A percentile compares a stretch with the other conserved stretches of the same genome.
phyloP scores from a whole-genome alignment of 2,888 invertebrate genomes.

The Tryphoninae sp. region DNA sequence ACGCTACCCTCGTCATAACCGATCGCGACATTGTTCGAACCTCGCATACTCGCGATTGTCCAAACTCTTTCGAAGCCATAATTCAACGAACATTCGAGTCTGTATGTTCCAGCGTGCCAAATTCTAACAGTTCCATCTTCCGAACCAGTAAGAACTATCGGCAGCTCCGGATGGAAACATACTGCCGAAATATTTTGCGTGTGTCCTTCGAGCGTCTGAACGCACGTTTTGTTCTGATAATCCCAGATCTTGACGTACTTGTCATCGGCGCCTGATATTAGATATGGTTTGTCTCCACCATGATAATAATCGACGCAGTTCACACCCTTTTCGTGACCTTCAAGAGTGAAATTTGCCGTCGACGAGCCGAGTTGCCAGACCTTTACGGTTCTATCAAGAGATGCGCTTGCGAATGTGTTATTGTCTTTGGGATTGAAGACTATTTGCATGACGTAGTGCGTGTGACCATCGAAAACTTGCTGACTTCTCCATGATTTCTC shows the following conservation, averaged over 20 bases:
- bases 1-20: constrained; percentile 99
- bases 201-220: constrained; percentile 98
- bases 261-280: constrained; percentile 99
- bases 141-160: constrained; percentile 97
- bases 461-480: constrained; percentile 99
- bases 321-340: constrained; percentile 99
- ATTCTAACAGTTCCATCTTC: constrained; percentile 99
- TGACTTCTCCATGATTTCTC: constrained; percentile 99
- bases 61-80: constrained; percentile 99
- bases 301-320: constrained; percentile 99
- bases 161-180: constrained; percentile 98
- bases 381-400: constrained; percentile 98
- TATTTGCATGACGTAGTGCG: constrained; percentile 99
- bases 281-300: constrained; percentile 99
- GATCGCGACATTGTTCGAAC: constrained; percentile 97
- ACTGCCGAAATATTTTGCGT: constrained; percentile 98
- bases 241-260: constrained; percentile 99
- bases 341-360: constrained; percentile 98
- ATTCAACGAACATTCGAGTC: constrained; percentile 97
- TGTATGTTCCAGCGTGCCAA: constrained; percentile 99
- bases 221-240: constrained; percentile 99
- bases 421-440: constrained; percentile 99
- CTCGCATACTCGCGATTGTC: constrained; percentile 96
- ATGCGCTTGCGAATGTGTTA: constrained; percentile 99
- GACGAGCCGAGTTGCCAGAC: constrained; percentile 99